Percentiles rank a stretch among this genome's conserved stretches.
Evolutionary conservation across 53 echinoderm and acorn worm genomes (phyloP).

Genomic region (Pentamera pediparva): DNA sequence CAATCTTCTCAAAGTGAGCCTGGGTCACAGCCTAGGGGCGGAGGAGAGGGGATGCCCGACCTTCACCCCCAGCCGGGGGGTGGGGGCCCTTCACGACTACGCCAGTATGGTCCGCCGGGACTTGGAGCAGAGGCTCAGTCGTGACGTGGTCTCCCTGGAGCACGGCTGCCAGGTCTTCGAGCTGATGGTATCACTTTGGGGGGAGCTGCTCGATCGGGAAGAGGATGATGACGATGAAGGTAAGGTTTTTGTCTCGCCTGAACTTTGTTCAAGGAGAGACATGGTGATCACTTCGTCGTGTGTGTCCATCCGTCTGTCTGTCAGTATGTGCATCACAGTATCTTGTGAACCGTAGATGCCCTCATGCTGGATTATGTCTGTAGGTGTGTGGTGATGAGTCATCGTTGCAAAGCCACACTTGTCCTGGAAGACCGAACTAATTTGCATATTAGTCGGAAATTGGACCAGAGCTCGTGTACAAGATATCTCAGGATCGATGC

Average conservation of each 20-base stretch:
- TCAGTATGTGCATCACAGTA: too few species aligned
- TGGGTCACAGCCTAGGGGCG: slow-evolving; percentile 74
- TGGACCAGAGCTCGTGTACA: too few species aligned
- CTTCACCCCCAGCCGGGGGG: slow-evolving; percentile 70
- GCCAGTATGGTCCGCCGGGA: slow-evolving; percentile 56
- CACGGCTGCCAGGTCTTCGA: slow-evolving; percentile 73
- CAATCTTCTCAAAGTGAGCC: slow-evolving; percentile 56
- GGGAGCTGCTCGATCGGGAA: slow-evolving; percentile 59
- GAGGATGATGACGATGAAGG: slow-evolving; percentile 41
- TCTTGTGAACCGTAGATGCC: too few species aligned
- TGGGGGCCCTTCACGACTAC: slow-evolving; percentile 70
- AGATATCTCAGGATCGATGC: too few species aligned
- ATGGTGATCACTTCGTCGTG: too few species aligned
- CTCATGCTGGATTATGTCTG: too few species aligned
- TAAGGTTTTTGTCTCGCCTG: not conserved
- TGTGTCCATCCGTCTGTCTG: too few species aligned
- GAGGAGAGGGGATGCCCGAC: slow-evolving; percentile 61
- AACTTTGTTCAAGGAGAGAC: not conserved
- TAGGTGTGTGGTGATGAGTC: too few species aligned
- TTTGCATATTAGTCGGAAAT: too few species aligned
- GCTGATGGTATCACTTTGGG: slow-evolving; percentile 90
- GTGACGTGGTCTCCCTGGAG: slow-evolving; percentile 53
- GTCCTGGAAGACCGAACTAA: too few species aligned
- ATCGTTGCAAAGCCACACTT: too few species aligned
- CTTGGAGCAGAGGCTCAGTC: slow-evolving; percentile 45